phyloP scores from a whole-genome alignment of 2,888 invertebrate genomes.

The Ecdyonurus torrentis region DNA sequence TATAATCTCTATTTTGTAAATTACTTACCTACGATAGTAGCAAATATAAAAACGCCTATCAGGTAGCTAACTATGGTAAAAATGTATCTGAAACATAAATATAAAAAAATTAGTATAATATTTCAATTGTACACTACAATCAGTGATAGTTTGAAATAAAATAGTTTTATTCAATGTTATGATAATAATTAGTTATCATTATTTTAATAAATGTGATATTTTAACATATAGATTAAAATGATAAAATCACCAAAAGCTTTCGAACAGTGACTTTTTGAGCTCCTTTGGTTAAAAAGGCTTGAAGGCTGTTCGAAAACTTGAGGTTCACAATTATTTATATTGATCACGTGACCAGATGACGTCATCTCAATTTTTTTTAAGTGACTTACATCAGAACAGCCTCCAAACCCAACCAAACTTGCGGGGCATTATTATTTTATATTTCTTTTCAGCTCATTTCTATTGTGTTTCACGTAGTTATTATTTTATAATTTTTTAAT shows the following conservation, averaged over 20 bases:
- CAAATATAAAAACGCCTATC: slow-evolving; percentile 95
- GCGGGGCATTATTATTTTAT: too few species aligned
- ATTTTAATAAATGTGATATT: too few species aligned
- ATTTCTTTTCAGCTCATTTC: too few species aligned
- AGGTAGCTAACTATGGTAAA: slow-evolving; percentile 95
- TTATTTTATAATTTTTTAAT: too few species aligned
- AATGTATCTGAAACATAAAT: slow-evolving; percentile 71
- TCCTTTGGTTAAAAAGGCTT: slow-evolving; percentile 15
- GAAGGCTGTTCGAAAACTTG: slow-evolving; percentile 54
- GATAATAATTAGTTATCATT: too few species aligned
- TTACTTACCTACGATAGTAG: slow-evolving; percentile 76
- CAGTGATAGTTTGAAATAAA: too few species aligned
- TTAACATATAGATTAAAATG: too few species aligned
- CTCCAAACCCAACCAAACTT: slow-evolving; percentile 12
- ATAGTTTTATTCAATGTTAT: too few species aligned
- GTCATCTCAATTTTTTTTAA: slow-evolving; percentile 5
- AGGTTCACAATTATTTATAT: slow-evolving; percentile 15
- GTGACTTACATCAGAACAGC: slow-evolving; percentile 14
- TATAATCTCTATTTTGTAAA: too few species aligned
- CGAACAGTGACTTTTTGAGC: slow-evolving; percentile 31
- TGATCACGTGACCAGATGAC: slow-evolving; percentile 1
- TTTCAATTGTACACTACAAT: too few species aligned
- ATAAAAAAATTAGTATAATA: too few species aligned
- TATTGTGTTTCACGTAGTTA: too few species aligned
- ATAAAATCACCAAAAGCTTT: slow-evolving; percentile 42